These are phyloP conservation scores for Ferrisia virgata DNA, from an alignment of 2,888 invertebrate species.

Conservation along the genomic window DNA sequence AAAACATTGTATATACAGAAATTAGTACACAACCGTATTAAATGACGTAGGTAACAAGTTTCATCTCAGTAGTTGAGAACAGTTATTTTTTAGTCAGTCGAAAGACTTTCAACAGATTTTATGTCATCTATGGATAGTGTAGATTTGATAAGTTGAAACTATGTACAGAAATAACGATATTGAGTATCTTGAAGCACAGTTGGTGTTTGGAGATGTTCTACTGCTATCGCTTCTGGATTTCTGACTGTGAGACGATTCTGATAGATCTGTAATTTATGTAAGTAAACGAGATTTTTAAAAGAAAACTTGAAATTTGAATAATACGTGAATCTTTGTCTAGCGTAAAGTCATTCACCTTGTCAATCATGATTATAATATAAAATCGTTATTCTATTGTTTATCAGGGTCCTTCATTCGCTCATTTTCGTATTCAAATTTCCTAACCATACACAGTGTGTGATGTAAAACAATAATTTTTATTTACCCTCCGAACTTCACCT, in stretches of 20 bases:
- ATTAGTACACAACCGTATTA: constrained; percentile 43
- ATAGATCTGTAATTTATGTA: constrained; percentile 48
- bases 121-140: not conserved
- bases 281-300: too few relatives aligned
- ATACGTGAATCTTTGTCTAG: too few relatives aligned
- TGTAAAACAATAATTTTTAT: too few relatives aligned
- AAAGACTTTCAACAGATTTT: not conserved
- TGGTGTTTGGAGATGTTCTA: not conserved
- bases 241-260: constrained; percentile 47
- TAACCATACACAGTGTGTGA: too few relatives aligned
- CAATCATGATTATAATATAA: too few relatives aligned
- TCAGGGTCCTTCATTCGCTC: too few relatives aligned
- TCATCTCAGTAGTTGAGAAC: constrained; percentile 33
- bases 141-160: not conserved
- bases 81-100: constrained; percentile 28
- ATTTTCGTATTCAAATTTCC: too few relatives aligned
- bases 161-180: not conserved
- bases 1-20: constrained; percentile 31
- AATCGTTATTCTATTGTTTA: too few relatives aligned
- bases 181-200: not conserved
- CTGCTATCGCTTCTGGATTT: constrained; percentile 47
- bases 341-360: too few relatives aligned
- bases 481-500: too few relatives aligned
- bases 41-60: constrained; percentile 35
- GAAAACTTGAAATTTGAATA: too few relatives aligned